phyloP scores from a whole-genome alignment of 2,113 vertebrate species.

The Procavia capensis region DNA sequence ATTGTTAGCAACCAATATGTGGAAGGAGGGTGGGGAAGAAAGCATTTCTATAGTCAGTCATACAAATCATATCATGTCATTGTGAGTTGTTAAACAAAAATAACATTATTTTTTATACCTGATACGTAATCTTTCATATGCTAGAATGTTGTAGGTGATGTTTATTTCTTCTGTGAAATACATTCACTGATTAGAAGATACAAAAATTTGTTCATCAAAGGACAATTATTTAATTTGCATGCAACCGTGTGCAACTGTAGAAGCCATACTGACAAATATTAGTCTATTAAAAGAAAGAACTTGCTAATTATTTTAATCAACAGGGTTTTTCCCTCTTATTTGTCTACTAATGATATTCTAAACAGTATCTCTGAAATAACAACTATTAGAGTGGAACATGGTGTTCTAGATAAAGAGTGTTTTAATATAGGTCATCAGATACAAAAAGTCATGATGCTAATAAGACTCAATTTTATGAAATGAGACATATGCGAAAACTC shows the following conservation, averaged over 20 bases:
- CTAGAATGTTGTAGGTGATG: not conserved
- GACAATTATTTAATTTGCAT: constrained; percentile 24
- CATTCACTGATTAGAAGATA: not conserved
- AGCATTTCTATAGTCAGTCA: not conserved
- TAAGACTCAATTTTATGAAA: constrained; percentile 52
- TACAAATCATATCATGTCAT: not conserved
- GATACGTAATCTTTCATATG: not conserved
- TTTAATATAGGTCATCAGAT: constrained; percentile 23
- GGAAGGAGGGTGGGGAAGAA: not conserved
- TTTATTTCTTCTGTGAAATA: constrained; percentile 57
- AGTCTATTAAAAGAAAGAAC: not conserved
- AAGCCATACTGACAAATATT: constrained; percentile 33
- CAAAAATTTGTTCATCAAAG: constrained; percentile 41
- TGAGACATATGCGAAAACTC: constrained; percentile 11
- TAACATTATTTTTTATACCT: constrained; percentile 38
- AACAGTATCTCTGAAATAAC: constrained; percentile 32
- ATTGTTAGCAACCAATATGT: constrained; percentile 9
- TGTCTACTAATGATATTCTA: constrained; percentile 50
- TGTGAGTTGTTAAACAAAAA: not conserved
- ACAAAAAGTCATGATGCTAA: constrained; percentile 34
- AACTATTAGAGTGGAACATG: constrained; percentile 31
- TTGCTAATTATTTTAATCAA: constrained; percentile 67
- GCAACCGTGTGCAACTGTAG: not conserved
- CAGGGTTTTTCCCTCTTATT: constrained; percentile 36
- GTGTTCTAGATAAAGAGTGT: constrained; percentile 30